Evolutionary conservation across 2,888 invertebrate species (phyloP).

Genomic region (Drosophila leonis): DNA sequence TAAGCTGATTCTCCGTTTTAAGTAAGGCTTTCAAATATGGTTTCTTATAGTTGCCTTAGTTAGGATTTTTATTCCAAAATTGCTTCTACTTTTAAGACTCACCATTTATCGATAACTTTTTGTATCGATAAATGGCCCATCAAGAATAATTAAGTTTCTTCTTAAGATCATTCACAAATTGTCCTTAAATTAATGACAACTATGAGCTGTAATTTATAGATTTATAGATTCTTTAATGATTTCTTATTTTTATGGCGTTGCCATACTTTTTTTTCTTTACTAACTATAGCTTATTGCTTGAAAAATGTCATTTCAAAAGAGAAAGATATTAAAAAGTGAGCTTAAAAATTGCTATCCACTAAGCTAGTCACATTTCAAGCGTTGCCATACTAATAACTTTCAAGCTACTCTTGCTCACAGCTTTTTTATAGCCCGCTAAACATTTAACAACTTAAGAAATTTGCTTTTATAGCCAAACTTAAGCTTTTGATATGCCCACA

Average conservation of each 20-base stretch:
- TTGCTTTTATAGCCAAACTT: constrained; percentile 1
- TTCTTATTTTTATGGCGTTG: neutral
- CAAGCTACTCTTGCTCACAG: neutral
- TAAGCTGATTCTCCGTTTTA: no score
- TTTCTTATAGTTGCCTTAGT: no score
- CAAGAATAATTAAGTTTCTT: neutral
- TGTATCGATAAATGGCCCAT: neutral
- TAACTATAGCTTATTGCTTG: neutral
- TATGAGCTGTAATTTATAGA: neutral
- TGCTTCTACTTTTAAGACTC: no score
- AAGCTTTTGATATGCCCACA: neutral
- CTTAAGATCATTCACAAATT: neutral
- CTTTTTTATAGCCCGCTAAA: constrained; percentile 4
- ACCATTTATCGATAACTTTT: neutral
- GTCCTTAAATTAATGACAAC: neutral
- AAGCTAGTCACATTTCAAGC: constrained; percentile 5
- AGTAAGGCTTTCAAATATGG: no score
- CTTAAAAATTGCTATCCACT: neutral
- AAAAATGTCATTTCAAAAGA: neutral
- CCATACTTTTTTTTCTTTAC: neutral
- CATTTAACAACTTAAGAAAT: neutral
- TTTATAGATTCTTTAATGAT: neutral
- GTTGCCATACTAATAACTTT: neutral
- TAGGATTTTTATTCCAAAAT: no score
- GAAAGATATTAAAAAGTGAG: neutral